A percentile compares a stretch with the other conserved stretches of the same genome.
Evolutionary conservation across 2,888 invertebrate species (phyloP).

Genomic region (Phyllotreta cruciferae): DNA sequence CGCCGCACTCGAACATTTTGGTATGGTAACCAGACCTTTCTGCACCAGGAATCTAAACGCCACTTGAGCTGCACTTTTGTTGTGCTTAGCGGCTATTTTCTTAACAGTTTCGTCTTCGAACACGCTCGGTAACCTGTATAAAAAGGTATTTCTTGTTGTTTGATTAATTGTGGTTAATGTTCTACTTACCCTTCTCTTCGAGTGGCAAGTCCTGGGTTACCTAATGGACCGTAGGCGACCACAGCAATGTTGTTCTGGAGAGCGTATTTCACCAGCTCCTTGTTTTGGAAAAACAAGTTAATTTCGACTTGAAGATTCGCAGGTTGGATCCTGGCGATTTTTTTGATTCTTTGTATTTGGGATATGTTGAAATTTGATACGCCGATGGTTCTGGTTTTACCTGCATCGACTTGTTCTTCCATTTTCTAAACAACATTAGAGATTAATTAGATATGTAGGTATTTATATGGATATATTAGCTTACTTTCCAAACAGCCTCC

Average conservation of each 20-base stretch:
- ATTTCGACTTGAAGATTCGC: conserved; percentile 73
- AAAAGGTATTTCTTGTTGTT: neutral
- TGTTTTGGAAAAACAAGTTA: conserved; percentile 62
- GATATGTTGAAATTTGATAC: conserved; percentile 78
- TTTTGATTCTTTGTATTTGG: conserved; percentile 72
- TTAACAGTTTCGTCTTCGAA: conserved; percentile 66
- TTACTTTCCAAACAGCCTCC: conserved; percentile 62
- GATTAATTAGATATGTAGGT: conserved; percentile 73
- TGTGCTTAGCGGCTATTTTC: conserved; percentile 64
- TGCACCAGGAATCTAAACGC: conserved; percentile 75
- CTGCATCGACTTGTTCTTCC: conserved; percentile 69
- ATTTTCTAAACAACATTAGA: conserved; percentile 64
- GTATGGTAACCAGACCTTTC: conserved; percentile 74
- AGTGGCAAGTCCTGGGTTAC: conserved; percentile 57
- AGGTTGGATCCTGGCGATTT: conserved; percentile 66
- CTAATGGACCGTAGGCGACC: conserved; percentile 62
- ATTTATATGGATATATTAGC: conserved; percentile 53
- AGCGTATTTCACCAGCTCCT: conserved; percentile 59
- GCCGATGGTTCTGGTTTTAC: conserved; percentile 77
- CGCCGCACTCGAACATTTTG: conserved; percentile 77
- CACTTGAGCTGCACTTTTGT: conserved; percentile 75
- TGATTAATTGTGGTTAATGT: neutral
- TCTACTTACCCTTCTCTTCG: conserved; percentile 26
- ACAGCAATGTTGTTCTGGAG: conserved; percentile 58
- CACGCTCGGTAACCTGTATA: conserved; percentile 66